Base-by-base conservation (phyloP, 2,888 invertebrate species). In the Blomia tropicalis region DNA sequence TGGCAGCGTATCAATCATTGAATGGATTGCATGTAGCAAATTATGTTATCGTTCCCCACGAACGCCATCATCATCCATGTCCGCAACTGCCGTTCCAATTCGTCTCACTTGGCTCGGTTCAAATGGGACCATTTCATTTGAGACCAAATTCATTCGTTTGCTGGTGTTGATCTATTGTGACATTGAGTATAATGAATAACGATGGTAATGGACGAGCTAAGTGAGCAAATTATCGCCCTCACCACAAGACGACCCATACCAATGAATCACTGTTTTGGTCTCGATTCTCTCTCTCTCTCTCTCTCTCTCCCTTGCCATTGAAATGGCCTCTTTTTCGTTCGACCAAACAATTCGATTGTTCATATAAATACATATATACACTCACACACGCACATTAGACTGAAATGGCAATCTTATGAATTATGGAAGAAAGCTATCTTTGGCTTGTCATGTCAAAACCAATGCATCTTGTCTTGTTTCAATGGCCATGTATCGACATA, bases 171-270 rank as follows among this genome's bases (percentile, higher is more conserved):
- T 7, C 22, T 47, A 25, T 22, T 47, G 51, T 47, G 51, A 47
- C 51, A 47, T n/a, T 41, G 14, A 19, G n/a, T 27, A 47, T 47
- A 47, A 47, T 47, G 51, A 47, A n/a, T 27, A n/a, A 7, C 51
- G 27, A 27, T 47, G 51, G 51, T 47, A 47, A 47, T 47, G 51
- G 51, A 47, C 51, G 51, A 47, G 51, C 51, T 47, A 47, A 47
- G 51, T 47, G 51, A 27, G 23, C 51, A 47, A 47, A 47, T 47
- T 47, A 47, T 47, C 51, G 51, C 51, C 23, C 7, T 27, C 14
- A 41, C 41, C n/a, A 41, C n/a, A 14, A n/a, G n/a, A 11, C 36
- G 36, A 17, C 17, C 36, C 36, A 36, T 36, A 11, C 36, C 36
- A 27, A 22, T 47, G 51, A 47, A 47, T 47, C 51, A 47, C 22